phyloP scores from a whole-genome alignment of 2,888 invertebrate species.

The Ormyrus labotus region DNA sequence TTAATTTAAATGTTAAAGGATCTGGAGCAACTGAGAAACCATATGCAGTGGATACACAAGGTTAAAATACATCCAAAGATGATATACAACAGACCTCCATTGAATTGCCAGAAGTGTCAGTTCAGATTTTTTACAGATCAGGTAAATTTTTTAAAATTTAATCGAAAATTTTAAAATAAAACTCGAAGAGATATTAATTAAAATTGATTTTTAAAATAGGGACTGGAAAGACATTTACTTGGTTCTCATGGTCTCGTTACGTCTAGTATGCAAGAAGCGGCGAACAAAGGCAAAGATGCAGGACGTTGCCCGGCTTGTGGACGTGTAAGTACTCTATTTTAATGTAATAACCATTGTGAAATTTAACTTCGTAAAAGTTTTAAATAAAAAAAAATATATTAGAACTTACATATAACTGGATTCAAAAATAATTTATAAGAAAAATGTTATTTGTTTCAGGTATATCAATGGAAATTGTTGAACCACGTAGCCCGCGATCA shows the following conservation, averaged over 20 bases:
- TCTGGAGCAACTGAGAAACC: slow-evolving; percentile 93
- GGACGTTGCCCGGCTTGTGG: slow-evolving; percentile 97
- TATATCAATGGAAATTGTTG: slow-evolving; percentile 94
- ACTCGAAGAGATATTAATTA: slow-evolving; percentile 4
- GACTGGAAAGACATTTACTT: slow-evolving; percentile 94
- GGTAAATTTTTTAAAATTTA: slow-evolving; percentile 60
- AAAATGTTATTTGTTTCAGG: slow-evolving; percentile 77
- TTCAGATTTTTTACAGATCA: slow-evolving; percentile 96
- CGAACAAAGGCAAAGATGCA: slow-evolving; percentile 95
- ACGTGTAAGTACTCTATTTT: slow-evolving; percentile 80
- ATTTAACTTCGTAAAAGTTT: too few species aligned
- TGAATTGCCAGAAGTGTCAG: slow-evolving; percentile 97
- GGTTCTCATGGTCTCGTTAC: slow-evolving; percentile 97
- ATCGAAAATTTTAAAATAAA: not conserved
- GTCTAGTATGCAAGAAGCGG: slow-evolving; percentile 96
- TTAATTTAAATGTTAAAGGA: slow-evolving; percentile 77
- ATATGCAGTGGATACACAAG: slow-evolving; percentile 99
- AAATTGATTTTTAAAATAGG: slow-evolving; percentile 78
- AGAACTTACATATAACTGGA: not conserved
- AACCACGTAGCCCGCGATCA: slow-evolving; percentile 95
- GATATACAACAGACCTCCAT: slow-evolving; percentile 95
- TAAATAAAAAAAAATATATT: not conserved
- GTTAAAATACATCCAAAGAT: slow-evolving; percentile 97
- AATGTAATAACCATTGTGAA: not conserved
- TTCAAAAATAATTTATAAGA: not conserved